Evolutionary conservation across 1,140 invertebrate species (phyloP), one percentile per base, ranked within the genome.

Genomic region (Caerostris darwini): DNA sequence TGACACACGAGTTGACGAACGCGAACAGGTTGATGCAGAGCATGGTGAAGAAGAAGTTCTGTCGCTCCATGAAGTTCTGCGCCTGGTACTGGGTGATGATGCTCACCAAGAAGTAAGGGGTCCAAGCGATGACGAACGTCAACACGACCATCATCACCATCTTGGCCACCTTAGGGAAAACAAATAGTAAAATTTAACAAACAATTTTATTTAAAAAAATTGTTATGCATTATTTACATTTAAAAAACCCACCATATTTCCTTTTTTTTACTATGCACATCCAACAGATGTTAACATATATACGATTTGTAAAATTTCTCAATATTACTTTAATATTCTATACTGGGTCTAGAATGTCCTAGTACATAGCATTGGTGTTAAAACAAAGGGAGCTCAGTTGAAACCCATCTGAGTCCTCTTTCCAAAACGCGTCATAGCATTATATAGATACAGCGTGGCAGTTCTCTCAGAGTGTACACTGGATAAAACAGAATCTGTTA

Each of bases 1-100:
- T 97, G 10, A 96, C 95, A 90, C 96, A 96, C 19, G 96, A 96
- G 94, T 97, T 96, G 8, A 96, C 92, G 94, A 97, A 97, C 34
- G 96, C 96, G 34, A 96, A 95, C 6, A 96, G 94, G 92, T 96
- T 96, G n/a, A 96, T 96, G 57, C 95, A 95, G 2, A 97, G 95
- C 96, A 96, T 96, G 64, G 96, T 96, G 94, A 96, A 96, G 90
- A 96, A 96, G 94, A 96, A 96, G 69, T 96, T 95, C 54, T 95
- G 92, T 53, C 96, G 94, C 1, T 95, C 89, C 19, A 96, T 95
- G 92, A 96, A 96, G 86, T 96, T 96, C 34, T 95, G 95, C 8
- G 93, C 81, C 86, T 96, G 96, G 7, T 96, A 95, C 89, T 96
- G 96, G 5, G 96, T 96, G 0, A 96, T 94, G 7, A 96, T 95